A percentile compares a stretch with the other conserved stretches of the same genome.
phyloP scores from a whole-genome alignment of 2,113 vertebrate species.

The Mobula birostris region DNA sequence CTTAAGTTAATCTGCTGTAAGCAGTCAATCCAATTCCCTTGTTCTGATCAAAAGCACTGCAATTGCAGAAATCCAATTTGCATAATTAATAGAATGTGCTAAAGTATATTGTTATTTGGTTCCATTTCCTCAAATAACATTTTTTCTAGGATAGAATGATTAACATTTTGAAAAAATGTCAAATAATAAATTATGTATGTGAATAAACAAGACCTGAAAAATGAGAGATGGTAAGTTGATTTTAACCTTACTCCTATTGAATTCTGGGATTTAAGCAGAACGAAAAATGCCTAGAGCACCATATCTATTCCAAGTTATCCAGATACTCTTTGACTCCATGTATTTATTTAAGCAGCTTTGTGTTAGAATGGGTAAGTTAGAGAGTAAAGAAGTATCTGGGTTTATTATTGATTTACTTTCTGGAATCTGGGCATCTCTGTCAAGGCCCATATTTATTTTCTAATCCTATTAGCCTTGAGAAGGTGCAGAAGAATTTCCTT shows the following conservation, averaged over 20 bases:
- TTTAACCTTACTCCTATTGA: background rate
- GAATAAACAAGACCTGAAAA: background rate
- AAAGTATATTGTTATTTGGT: background rate
- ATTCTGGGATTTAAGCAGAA: background rate
- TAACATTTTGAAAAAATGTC: constrained; percentile 10
- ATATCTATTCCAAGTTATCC: background rate
- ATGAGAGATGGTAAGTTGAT: background rate
- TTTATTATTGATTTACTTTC: too few species aligned
- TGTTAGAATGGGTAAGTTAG: too few species aligned
- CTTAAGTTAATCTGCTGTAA: constrained; percentile 14
- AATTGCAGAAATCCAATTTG: constrained; percentile 25
- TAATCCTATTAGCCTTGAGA: too few species aligned
- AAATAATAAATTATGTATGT: constrained; percentile 20
- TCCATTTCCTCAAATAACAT: constrained; percentile 1
- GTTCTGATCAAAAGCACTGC: constrained; percentile 10
- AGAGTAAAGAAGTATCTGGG: too few species aligned
- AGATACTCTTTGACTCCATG: background rate
- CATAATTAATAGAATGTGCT: constrained; percentile 34
- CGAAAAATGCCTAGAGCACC: background rate
- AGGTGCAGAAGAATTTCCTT: too few species aligned
- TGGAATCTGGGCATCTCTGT: too few species aligned
- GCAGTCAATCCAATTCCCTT: constrained; percentile 25
- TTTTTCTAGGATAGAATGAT: constrained; percentile 5
- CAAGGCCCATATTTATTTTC: too few species aligned
- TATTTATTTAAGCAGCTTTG: too few species aligned